phyloP scores from a whole-genome alignment of 2,113 vertebrate species.

The Ammodytes dubius region DNA sequence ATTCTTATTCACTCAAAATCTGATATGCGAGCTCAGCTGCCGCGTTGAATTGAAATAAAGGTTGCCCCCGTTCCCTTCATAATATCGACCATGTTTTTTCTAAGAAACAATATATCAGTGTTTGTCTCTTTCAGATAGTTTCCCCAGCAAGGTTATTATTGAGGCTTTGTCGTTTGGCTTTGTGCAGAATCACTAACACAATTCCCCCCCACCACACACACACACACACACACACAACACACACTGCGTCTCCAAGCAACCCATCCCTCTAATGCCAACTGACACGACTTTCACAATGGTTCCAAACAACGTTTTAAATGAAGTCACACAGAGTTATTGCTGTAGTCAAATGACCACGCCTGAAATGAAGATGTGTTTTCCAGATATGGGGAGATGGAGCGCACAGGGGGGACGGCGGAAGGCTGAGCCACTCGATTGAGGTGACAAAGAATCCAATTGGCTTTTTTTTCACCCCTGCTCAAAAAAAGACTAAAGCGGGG shows the following conservation, averaged over 20 bases:
- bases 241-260: conserved; percentile 26
- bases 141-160: conserved; percentile 63
- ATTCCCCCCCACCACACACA: not conserved
- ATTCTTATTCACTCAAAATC: conserved; percentile 43
- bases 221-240: conserved; percentile 26
- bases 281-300: conserved; percentile 64
- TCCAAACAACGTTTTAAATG: conserved; percentile 68
- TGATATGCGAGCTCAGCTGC: conserved; percentile 5
- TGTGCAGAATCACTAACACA: conserved; percentile 48
- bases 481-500: conserved; percentile 41
- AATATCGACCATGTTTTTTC: conserved; percentile 51
- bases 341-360: conserved; percentile 58
- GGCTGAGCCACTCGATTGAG: conserved; percentile 36
- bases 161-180: conserved; percentile 52
- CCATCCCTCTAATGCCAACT: conserved; percentile 65
- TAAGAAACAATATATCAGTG: conserved; percentile 47
- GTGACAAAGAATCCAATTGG: conserved; percentile 74
- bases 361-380: conserved; percentile 66
- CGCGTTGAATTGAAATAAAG: conserved; percentile 48
- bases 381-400: conserved; percentile 58
- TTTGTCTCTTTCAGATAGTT: conserved; percentile 61
- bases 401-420: not conserved
- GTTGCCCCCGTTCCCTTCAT: not conserved
- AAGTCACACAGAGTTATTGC: conserved; percentile 65
- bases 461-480: conserved; percentile 11